Percentiles rank a stretch among this genome's conserved stretches.
These are phyloP conservation scores for Lydus trimaculatus DNA, from an alignment of 2,888 invertebrate genomes.

Conservation along the genomic window DNA sequence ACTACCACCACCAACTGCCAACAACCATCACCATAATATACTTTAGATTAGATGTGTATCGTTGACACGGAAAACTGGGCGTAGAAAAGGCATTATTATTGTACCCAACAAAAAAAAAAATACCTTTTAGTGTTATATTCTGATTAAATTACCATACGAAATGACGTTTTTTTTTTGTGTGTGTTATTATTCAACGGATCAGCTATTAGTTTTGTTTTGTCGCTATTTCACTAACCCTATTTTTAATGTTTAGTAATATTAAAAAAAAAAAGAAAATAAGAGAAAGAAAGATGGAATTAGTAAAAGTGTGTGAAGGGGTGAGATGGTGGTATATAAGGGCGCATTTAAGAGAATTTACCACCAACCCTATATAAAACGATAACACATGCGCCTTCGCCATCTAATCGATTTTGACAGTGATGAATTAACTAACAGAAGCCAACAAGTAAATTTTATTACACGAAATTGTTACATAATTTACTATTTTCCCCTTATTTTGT, in stretches of 20 bases:
- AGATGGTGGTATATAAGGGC: constrained; percentile 20
- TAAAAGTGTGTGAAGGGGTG: constrained; percentile 22
- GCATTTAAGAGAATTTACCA: constrained; percentile 18
- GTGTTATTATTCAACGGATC: neutral
- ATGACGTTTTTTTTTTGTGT: neutral
- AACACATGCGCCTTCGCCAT: constrained; percentile 34
- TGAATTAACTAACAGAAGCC: constrained; percentile 38
- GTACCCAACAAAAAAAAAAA: constrained; percentile 22
- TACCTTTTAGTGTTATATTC: constrained; percentile 23
- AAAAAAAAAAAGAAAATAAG: constrained; percentile 26
- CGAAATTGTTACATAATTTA: constrained; percentile 38
- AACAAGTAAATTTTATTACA: constrained; percentile 41
- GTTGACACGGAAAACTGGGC: constrained; percentile 17
- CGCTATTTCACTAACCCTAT: neutral
- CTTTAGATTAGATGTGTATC: constrained; percentile 13
- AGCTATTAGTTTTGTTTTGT: neutral
- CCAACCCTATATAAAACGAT: constrained; percentile 3
- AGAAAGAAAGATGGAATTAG: too few relatives aligned
- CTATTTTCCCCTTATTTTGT: constrained; percentile 37
- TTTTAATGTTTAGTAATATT: constrained; percentile 2
- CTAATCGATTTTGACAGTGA: constrained; percentile 40
- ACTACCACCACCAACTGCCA: too few relatives aligned
- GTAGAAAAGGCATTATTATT: constrained; percentile 23
- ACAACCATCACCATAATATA: neutral
- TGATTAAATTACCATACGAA: constrained; percentile 33